Base-by-base conservation (phyloP, 2,888 invertebrate species). In the Hyposoter dolosus region DNA sequence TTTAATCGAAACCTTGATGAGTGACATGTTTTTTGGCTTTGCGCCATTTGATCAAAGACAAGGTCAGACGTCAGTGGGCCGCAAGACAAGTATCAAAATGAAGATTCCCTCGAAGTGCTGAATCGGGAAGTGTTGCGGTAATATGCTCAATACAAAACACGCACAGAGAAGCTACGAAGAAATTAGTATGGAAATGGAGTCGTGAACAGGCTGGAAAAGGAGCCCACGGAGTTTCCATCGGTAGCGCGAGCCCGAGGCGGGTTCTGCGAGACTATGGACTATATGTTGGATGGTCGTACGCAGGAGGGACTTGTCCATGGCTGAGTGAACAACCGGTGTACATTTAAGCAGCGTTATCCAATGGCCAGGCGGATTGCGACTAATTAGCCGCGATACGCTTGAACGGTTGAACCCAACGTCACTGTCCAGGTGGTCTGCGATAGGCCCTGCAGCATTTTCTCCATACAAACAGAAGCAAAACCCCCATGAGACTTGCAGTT, bases 301-400 rank as follows among this genome's bases (percentile, higher is more conserved):
- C 89, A 85, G 91, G 91, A 90, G 91, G 91, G 91, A 92, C 90
- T 91, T 90, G 89, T 91, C 90, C 90, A 90, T 88, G 92, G 89
- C 84, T 86, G 90, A 90, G 87, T 89, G 90, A 90, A 80, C 74
- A 45, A 32, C 74, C 63, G 74, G 82, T 43, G 83, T 84, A 83
- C 83, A 65, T 74, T 79, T 81, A 47, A 81, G 28, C 56, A 28
- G 77, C 43, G 82, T 74, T 91, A 90, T 90, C 91, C 92, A 92
- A 92, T 92, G 91, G 89, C 86, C 75, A 80, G 77, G 82, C 75
- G 89, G 87, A 89, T 90, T 89, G 88, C 88, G 79, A 89, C 92
- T 92, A 92, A 92, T 92, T 92, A 91, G 89, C 87, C 86, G 87
- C 89, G 91, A 92, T 91, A 91, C 88, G 86, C 87, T 65, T 85